A percentile compares a stretch with the other conserved stretches of the same genome.
These are phyloP conservation scores for Clarias laeviceps DNA, from an alignment of 2,797 vertebrate species.

Conservation along the genomic window DNA sequence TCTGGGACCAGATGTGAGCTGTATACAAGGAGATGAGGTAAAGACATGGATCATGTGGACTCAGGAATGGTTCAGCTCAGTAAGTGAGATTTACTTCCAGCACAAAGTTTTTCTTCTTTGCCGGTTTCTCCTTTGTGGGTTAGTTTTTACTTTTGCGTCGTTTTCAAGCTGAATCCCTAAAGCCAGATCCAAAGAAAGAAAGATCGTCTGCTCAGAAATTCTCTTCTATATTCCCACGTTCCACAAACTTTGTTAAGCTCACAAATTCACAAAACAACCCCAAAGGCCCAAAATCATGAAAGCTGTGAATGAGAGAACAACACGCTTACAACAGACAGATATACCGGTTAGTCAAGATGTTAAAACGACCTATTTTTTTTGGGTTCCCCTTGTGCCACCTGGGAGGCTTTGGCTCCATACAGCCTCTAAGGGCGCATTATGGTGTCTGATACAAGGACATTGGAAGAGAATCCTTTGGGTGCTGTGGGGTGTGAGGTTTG, in stretches of 20 bases:
- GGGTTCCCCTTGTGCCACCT: no score
- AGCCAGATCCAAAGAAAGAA: background rate
- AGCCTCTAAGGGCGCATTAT: no score
- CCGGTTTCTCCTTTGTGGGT: constrained; percentile 38
- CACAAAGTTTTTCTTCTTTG: constrained; percentile 47
- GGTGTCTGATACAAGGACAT: no score
- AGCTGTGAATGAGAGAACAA: background rate
- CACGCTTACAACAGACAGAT: background rate
- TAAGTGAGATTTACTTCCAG: constrained; percentile 35
- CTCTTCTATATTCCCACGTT: constrained; percentile 4
- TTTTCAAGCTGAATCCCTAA: background rate
- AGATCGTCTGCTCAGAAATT: background rate
- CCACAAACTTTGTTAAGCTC: constrained; percentile 8
- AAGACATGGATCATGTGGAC: constrained; percentile 36
- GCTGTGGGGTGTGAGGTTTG: no score
- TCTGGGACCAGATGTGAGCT: constrained; percentile 38
- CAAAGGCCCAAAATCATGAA: background rate
- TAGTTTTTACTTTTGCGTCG: background rate
- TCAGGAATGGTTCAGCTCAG: constrained; percentile 19
- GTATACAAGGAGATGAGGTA: constrained; percentile 35
- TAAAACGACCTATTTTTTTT: no score
- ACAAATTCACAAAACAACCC: background rate
- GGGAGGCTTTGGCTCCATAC: no score
- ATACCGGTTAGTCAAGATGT: no score
- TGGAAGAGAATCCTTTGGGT: no score